A percentile compares a stretch with the other conserved stretches of the same genome.
phyloP scores from a whole-genome alignment of 2,888 invertebrate genomes.

The Vanessa cardui region DNA sequence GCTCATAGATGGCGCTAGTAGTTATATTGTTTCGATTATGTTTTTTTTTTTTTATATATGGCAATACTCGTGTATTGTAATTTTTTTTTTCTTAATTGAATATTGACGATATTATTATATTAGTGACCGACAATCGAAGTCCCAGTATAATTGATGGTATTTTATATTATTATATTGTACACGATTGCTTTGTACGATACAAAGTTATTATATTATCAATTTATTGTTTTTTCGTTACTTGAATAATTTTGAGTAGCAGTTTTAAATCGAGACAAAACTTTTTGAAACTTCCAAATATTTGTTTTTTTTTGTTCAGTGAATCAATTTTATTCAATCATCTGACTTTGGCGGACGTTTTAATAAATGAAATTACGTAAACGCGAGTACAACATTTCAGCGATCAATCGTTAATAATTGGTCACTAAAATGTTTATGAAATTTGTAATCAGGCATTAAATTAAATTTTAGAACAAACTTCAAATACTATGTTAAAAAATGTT shows the following conservation, averaged over 20 bases:
- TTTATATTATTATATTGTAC: constrained; percentile 2
- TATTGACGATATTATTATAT: constrained; percentile 10
- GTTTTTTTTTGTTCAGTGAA: background rate
- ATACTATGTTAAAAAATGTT: background rate
- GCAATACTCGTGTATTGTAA: constrained; percentile 12
- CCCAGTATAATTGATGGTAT: background rate
- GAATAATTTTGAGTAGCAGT: background rate
- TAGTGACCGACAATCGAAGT: background rate
- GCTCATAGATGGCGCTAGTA: constrained; percentile 25
- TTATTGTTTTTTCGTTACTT: constrained; percentile 4
- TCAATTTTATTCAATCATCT: background rate
- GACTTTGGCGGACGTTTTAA: constrained; percentile 2
- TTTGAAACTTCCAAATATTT: background rate
- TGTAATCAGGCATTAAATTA: background rate
- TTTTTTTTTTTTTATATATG: constrained; percentile 8
- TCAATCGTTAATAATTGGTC: constrained; percentile 3
- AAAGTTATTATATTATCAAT: constrained; percentile 11
- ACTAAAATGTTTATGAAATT: constrained; percentile 7
- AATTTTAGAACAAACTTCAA: background rate
- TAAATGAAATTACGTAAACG: background rate
- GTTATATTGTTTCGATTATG: background rate
- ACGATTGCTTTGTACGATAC: background rate
- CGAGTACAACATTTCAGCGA: background rate
- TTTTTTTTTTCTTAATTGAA: background rate
- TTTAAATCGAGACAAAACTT: constrained; percentile 23